Evolutionary conservation across 2,888 invertebrate genomes (phyloP).

Genomic region (Chaitophorus viminalis): DNA sequence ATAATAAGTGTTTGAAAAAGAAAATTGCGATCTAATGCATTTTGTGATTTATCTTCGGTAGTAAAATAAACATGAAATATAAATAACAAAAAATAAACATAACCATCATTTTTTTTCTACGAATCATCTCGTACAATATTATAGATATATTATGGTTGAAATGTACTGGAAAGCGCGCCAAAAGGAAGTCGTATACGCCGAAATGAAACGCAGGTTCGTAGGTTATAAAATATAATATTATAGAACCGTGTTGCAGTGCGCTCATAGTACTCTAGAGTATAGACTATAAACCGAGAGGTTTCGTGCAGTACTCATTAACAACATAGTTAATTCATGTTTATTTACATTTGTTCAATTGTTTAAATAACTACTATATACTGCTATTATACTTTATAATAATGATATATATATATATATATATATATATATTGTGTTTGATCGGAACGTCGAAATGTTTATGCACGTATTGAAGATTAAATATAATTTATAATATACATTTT

Average conservation of each 20-base stretch:
- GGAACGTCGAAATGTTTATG: background rate
- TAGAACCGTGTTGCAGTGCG: too few species aligned
- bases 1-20: background rate
- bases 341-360: background rate
- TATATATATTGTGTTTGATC: background rate
- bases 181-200: background rate
- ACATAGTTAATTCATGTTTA: background rate
- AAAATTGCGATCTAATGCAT: background rate
- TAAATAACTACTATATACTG: too few species aligned
- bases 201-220: too few species aligned
- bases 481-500: too few species aligned
- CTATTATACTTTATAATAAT: too few species aligned
- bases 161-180: background rate
- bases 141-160: background rate
- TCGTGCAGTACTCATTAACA: too few species aligned
- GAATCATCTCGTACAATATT: background rate
- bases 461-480: too few species aligned
- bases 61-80: background rate
- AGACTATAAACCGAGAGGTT: too few species aligned
- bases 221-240: too few species aligned
- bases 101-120: background rate
- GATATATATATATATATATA: background rate
- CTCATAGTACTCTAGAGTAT: too few species aligned
- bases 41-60: background rate
- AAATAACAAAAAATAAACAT: background rate